phyloP scores from a whole-genome alignment of 2,888 invertebrate genomes.

The Andrena minutula region DNA sequence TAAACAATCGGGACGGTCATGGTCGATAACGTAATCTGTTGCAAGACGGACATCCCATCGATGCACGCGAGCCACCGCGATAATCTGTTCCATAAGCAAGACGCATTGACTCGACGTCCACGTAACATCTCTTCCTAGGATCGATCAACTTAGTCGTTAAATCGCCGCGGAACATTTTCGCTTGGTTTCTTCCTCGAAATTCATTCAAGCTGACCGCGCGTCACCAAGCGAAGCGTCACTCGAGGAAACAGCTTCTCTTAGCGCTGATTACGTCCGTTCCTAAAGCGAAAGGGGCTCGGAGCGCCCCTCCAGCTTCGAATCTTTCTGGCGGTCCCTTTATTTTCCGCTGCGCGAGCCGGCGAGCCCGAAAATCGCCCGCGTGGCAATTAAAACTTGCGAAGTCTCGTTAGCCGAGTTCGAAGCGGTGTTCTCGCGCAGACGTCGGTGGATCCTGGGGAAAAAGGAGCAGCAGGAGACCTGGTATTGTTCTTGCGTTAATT shows the following conservation, averaged over 20 bases:
- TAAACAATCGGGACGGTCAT: slow-evolving; percentile 28
- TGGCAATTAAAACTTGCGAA: slow-evolving; percentile 30
- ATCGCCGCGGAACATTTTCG: not conserved
- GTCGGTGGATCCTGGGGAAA: not conserved
- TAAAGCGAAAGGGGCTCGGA: not conserved
- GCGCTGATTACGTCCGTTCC: slow-evolving; percentile 36
- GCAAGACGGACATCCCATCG: not conserved
- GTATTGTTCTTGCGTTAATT: slow-evolving; percentile 8
- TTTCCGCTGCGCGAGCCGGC: not conserved
- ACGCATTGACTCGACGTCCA: not conserved
- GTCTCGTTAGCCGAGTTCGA: slow-evolving; percentile 29
- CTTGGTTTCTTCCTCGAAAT: slow-evolving; percentile 17
- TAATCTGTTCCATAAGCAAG: slow-evolving; percentile 27
- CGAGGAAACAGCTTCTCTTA: slow-evolving; percentile 22
- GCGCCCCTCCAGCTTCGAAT: not conserved
- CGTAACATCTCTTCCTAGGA: not conserved
- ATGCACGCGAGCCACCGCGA: not conserved
- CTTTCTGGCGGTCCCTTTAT: not conserved
- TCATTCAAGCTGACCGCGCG: not conserved
- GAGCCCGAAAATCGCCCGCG: slow-evolving; percentile 16
- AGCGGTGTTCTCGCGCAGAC: slow-evolving; percentile 1
- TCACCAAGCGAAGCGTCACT: not conserved
- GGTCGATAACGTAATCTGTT: slow-evolving; percentile 18
- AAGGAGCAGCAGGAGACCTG: not conserved
- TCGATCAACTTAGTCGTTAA: slow-evolving; percentile 6